Evolutionary conservation across 1,140 invertebrate species (phyloP), one percentile per base, ranked within the genome.

Genomic region (Tribolium castaneum): DNA sequence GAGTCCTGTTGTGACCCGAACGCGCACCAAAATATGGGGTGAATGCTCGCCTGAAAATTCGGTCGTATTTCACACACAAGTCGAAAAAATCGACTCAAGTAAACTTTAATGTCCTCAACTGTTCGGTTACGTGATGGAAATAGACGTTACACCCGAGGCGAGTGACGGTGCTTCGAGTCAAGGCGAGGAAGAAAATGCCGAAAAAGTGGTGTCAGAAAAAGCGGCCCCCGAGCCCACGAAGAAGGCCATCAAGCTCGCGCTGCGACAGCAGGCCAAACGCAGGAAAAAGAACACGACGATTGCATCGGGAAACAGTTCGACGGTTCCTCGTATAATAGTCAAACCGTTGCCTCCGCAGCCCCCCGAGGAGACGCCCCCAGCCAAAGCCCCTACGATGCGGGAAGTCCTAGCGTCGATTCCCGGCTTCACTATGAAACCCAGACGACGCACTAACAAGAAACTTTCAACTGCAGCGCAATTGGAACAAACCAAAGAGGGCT

Each of bases 391-490:
- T n/a, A 96, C 95, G 30, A 96, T 96, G 95, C 90, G 93, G 78
- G 95, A 96, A 87, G 94, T 96, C 6, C 85, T 96, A 81, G 95
- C 95, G 10, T 95, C 95, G 72, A 95, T 97, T 84, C 96, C 96
- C 72, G 96, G 96, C 13, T 97, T 97, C 84, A 95, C 92, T 86
- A 90, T 96, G 51, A 95, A 95, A 85, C 93, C 93, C 50, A 87
- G 93, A 59, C 93, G 94, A 85, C 89, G 92, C 75, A 93, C 92
- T 80, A 94, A 93, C 76, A 95, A 96, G 85, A 94, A 94, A 86
- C 87, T 97, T 78, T 97, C 95, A 70, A 93, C 95, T 75, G 96
- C 96, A 56, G 96, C 96, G 74, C 97, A 98, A 86, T 89, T 99
- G 77, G 95, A 97, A 84, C 94, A 97, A 87, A 95, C 94, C 12